Conservation (phyloP, 2,797 vertebrate species). For the Loris lydekkerianus region DNA sequence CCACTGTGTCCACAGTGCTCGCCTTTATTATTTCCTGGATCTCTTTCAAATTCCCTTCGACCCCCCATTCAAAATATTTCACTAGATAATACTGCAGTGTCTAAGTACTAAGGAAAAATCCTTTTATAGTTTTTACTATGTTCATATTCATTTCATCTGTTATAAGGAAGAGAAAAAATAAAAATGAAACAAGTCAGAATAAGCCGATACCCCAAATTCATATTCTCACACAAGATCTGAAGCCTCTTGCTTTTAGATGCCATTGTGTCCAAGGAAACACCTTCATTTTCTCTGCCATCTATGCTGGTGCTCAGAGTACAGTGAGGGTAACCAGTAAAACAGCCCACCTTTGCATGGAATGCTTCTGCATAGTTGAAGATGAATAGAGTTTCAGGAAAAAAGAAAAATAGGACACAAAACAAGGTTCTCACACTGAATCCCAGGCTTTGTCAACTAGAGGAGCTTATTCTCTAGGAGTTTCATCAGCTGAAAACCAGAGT, state of each 20-base stretch:
- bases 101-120: not conserved
- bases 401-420: not conserved
- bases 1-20: not conserved
- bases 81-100: not conserved
- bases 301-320: not conserved
- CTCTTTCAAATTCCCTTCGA: not conserved
- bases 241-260: not conserved
- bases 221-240: not conserved
- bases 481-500: conserved; percentile 19
- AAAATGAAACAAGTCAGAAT: not conserved
- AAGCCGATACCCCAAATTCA: not conserved
- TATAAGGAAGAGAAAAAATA: not conserved
- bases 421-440: not conserved
- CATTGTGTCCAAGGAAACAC: not conserved
- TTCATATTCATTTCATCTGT: not conserved
- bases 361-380: not conserved
- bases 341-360: not conserved
- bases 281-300: accelerated
- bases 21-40: conserved; percentile 13
- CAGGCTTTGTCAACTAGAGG: not conserved
- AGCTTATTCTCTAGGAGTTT: conserved; percentile 68
- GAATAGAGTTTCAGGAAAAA: conserved; percentile 42
- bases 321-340: not conserved
- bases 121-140: not conserved
- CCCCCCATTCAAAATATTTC: not conserved